Base-by-base conservation (phyloP, 1,140 invertebrate species). In the Stegodyphus dumicola region DNA sequence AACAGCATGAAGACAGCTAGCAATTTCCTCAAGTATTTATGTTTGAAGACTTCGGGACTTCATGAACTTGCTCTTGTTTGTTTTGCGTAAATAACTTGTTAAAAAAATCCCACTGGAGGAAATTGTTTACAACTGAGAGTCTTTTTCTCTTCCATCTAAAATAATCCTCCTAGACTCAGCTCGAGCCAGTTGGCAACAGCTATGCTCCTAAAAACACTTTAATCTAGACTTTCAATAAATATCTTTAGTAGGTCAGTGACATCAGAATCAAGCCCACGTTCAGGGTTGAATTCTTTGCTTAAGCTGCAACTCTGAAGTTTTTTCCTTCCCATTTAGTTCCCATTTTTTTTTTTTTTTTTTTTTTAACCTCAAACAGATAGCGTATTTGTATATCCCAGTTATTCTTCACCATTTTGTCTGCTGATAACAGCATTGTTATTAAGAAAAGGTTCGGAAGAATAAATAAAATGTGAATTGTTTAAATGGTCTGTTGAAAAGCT, bases 201-300 rank as follows among this genome's bases (percentile, higher is more conserved):
- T 70, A 7, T 66, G 60, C 67, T 77, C 64, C 51, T 66, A 49
- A 77, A 80, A 69, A 15, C 48, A 56, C n/a, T 80, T 18, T 80
- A 33, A 67, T 53, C 17, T 78, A 6, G 18, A 67, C 7, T 71
- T 54, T 70, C 77, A 70, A 69, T 56, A 80, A 53, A 67, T 18
- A 80, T 71, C 54, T 70, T 53, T 33, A 70, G n/a, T 80, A 60
- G 77, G 67, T 80, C 77, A 80, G 18, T 80, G 77, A 80, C 77
- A 70, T 33, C 7, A 9, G 70, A 67, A 56, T 70, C 54, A 80
- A 80, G 67, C 67, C 60, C 77, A 80, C 0, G 53, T 70, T 80
- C 77, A 64, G 66, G 66, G 77, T 56, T 80, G 66, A 9, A 56
- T 11, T 60, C 56, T 56, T 70, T 48, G 3, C 33, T 33, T 33